These are phyloP conservation scores for Lepidurus apus DNA, from an alignment of 1,140 invertebrate species.

Conservation along the genomic window DNA sequence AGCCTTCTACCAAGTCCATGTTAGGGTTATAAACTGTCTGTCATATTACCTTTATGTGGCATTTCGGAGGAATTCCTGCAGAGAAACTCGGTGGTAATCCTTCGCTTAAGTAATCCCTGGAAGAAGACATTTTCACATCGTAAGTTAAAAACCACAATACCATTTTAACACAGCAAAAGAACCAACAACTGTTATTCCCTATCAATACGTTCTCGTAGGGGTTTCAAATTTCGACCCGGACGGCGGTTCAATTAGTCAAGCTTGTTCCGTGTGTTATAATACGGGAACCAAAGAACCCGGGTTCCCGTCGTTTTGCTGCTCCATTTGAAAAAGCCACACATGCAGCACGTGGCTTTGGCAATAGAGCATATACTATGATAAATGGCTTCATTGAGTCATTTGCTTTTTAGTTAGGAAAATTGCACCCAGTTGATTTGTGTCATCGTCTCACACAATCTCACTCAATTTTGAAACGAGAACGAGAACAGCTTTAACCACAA, in stretches of 20 bases:
- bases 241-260: background rate
- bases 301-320: background rate
- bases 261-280: background rate
- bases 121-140: background rate
- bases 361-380: background rate
- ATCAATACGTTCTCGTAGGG: background rate
- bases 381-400: background rate
- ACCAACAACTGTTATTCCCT: background rate
- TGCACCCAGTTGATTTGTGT: background rate
- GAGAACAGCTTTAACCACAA: no score
- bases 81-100: background rate
- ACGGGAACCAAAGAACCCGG: background rate
- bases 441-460: background rate
- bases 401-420: background rate
- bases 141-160: background rate
- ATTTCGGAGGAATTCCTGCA: background rate
- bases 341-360: constrained; percentile 9
- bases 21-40: background rate
- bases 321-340: background rate
- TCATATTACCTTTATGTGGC: constrained; percentile 6
- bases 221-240: constrained; percentile 1
- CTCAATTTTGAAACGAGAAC: no score
- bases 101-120: background rate
- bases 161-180: no score
- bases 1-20: background rate